Base-by-base conservation (phyloP, 1,140 invertebrate genomes). In the Micrasema minimum region DNA sequence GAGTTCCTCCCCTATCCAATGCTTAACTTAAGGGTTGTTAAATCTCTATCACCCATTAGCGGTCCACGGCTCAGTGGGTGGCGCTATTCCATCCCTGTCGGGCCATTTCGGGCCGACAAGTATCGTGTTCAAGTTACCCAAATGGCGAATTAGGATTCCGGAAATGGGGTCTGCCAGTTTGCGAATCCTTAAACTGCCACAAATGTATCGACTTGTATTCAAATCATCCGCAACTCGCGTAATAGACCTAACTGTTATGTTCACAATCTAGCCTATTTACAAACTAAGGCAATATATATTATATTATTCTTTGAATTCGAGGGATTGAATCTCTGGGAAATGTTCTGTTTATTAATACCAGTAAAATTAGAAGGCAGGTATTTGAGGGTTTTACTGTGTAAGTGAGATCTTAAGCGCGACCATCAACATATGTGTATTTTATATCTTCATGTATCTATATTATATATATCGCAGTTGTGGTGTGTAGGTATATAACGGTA, bases 21-120 rank as follows among this genome's bases (percentile, higher is more conserved):
- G 43, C 20, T 61, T 61, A 59, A 46, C 43, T 64, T 69, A 72
- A 69, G 50, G 67, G 66, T 59, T 69, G 72, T 73, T 72, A 69
- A 73, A 62, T 57, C 59, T 51, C 37, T 61, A 71, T 71, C 62
- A 55, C 46, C 62, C 69, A 71, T 71, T 71, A 71, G 69, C 35
- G 61, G 55, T 26, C 37, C 20, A 18, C 14, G 50, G 23, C 9
- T 31, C 51, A 12, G 12, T 26, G n/a, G n/a, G n/a, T n/a, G n/a
- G n/a, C n/a, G n/a, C n/a, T n/a, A n/a, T n/a, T n/a, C n/a, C n/a
- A n/a, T 31, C 26, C 51, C 35, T 20, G 35, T 18, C 38, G 35
- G 55, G 10, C 0, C 35, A 12, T 59, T 38, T 37, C 1, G 31
- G 61, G 35, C 59, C 43, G 45, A 69, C 66, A 53, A 64, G 68